Percentiles rank a stretch among this genome's conserved stretches.
Evolutionary conservation across 2,888 invertebrate species (phyloP).

Genomic region (Cryptus viduatorius): DNA sequence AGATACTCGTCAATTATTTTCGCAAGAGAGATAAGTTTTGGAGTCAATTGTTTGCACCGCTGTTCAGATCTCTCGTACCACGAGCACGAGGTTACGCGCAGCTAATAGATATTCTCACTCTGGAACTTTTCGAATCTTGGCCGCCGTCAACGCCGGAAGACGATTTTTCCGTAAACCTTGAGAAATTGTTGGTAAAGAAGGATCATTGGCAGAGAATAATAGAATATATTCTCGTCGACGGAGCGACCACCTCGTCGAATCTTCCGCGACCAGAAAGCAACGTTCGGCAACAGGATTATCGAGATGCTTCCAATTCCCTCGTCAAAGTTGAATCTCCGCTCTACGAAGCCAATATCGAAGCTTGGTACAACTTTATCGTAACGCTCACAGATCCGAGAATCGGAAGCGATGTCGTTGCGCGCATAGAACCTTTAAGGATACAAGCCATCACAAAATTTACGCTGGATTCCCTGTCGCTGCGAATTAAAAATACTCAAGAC

Average conservation of each 20-base stretch:
- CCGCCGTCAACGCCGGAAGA: constrained; percentile 76
- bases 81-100: constrained; percentile 81
- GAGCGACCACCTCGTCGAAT: constrained; percentile 51
- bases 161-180: constrained; percentile 80
- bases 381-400: constrained; percentile 82
- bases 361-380: constrained; percentile 83
- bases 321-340: constrained; percentile 73
- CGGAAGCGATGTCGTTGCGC: constrained; percentile 61
- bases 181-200: constrained; percentile 80
- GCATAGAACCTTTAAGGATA: constrained; percentile 56
- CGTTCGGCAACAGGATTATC: neutral
- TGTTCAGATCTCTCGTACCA: constrained; percentile 79
- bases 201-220: constrained; percentile 79
- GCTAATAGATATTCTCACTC: constrained; percentile 81
- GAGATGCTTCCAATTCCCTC: constrained; percentile 23
- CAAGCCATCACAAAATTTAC: constrained; percentile 77
- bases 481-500: constrained; percentile 75
- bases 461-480: constrained; percentile 77
- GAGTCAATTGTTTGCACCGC: constrained; percentile 82
- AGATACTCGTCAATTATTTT: constrained; percentile 83
- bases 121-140: constrained; percentile 83
- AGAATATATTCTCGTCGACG: constrained; percentile 75
- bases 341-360: constrained; percentile 82
- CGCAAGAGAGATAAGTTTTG: constrained; percentile 83
- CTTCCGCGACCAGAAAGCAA: neutral